phyloP scores from a whole-genome alignment of 1,140 invertebrate species.

The Bathynomus jamesi region DNA sequence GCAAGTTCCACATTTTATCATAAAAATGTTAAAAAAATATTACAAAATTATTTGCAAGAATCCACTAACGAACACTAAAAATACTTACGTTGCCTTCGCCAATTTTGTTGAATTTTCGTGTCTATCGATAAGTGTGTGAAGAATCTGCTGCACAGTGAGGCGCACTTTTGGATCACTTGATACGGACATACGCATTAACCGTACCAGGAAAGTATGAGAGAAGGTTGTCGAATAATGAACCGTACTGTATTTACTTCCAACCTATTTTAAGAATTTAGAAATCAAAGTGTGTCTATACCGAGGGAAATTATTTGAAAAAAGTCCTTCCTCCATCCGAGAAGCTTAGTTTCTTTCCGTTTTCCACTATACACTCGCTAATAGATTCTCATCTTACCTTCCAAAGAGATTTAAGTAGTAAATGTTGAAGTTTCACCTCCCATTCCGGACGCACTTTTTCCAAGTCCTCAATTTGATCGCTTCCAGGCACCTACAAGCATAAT shows the following conservation, averaged over 20 bases:
- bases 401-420: slow-evolving; percentile 88
- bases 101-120: slow-evolving; percentile 75
- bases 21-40: too few relatives aligned
- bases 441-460: slow-evolving; percentile 29
- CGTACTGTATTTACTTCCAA: slow-evolving; percentile 92
- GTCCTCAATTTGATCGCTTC: slow-evolving; percentile 39
- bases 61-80: not conserved
- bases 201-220: slow-evolving; percentile 84
- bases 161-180: slow-evolving; percentile 75
- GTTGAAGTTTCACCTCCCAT: slow-evolving; percentile 64
- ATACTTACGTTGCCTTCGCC: slow-evolving; percentile 61
- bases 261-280: too few relatives aligned
- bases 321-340: too few relatives aligned
- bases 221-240: slow-evolving; percentile 85
- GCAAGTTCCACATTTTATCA: too few relatives aligned
- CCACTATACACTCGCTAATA: too few relatives aligned
- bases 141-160: slow-evolving; percentile 83
- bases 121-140: slow-evolving; percentile 92
- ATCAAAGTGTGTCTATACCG: too few relatives aligned
- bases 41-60: not conserved
- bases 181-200: slow-evolving; percentile 75
- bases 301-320: too few relatives aligned
- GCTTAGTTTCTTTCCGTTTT: too few relatives aligned
- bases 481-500: slow-evolving; percentile 43
- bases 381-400: slow-evolving; percentile 83